Base-by-base conservation (phyloP, 1,140 invertebrate species). In the Zaprionus kolodkinae region DNA sequence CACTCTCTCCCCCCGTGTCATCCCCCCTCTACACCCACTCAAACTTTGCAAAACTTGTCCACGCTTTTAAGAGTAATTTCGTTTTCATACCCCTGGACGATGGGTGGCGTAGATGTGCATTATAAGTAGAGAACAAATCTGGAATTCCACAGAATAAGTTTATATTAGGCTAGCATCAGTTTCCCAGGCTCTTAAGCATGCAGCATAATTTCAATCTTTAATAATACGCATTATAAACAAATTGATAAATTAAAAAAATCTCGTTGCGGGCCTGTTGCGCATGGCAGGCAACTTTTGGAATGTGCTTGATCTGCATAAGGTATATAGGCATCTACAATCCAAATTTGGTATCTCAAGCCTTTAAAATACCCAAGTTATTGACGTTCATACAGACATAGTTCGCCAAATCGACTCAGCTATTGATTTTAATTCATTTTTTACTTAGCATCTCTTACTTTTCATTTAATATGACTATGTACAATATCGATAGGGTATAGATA, bases 291-390 rank as follows among this genome's bases (percentile, higher is more conserved):
- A 43, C n/a, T n/a, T 7, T 43, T 43, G 0, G 15, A 40, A n/a
- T 40, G 13, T 13, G 10, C 2, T n/a, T 0, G 6, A n/a, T 6
- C 40, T 43, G 15, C 1, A 2, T 43, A 9, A 9, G n/a, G 2
- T 15, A 3, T 15, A 3, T 0, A 3, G 3, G 0, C 3, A 15
- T 43, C n/a, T 9, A n/a, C 2, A 3, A 7, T 2, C 6, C n/a
- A 15, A 43, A 15, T 15, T 43, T 3, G 13, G 4, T 43, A 2
- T 43, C 0, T 0, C 2, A 15, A 15, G 6, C 13, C 7, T 13
- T 43, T n/a, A n/a, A 6, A 43, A 9, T 13, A 43, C 2, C 13
- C 2, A n/a, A 43, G 40, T 43, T 15, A 1, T 9, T 0, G n/a
- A 13, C 6, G 40, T 43, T 43, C 40, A n/a, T n/a, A 43, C 40